Base-by-base conservation (phyloP, 2,888 invertebrate genomes). In the Calameuta pallipes region DNA sequence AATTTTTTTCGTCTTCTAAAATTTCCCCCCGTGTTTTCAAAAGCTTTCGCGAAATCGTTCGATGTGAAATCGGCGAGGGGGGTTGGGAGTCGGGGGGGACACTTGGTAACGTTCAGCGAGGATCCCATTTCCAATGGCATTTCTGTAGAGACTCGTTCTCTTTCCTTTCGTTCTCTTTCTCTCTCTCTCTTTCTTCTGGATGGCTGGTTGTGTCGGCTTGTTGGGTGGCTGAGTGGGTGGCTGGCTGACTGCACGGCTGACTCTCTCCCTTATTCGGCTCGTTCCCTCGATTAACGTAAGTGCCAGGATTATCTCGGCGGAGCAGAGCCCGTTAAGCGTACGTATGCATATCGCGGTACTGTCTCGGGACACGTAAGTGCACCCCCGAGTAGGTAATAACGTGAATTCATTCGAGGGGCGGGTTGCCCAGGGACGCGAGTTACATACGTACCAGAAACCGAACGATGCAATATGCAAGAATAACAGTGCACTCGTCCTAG, bases 201-300 rank as follows among this genome's bases (percentile, higher is more conserved):
- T 9, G 56, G 56, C 56, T 56, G 23, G 23, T 9, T 56, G 23
- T 23, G 56, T 56, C 56, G 23, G 56, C 56, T 41, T 15, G 56
- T 56, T 56, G 56, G 56, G 56, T 56, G 56, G 56, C 56, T 56
- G 23, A 56, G 56, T 56, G 56, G 56, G 56, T 56, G 56, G 56
- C 56, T 23, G 56, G 71, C 71, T 71, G 71, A 31, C 34, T 71
- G 31, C 71, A 34, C 15, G 71, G 33, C 71, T 31, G 71, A 71
- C 34, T 71, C 31, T 33, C 70, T 71, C 71, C 71, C 71, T 31
- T 34, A 34, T 71, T 71, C 71, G 33, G 31, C 34, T 71, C 71
- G 71, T 71, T 71, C 34, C 34, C 71, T 71, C 71, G 71, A 71
- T 71, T 71, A 71, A 71, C 71, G 71, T 34, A 71, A 71, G 31